Percentiles rank a stretch among this genome's conserved stretches.
Conservation (phyloP, 2,113 vertebrate species). For the Pavo muticus region DNA sequence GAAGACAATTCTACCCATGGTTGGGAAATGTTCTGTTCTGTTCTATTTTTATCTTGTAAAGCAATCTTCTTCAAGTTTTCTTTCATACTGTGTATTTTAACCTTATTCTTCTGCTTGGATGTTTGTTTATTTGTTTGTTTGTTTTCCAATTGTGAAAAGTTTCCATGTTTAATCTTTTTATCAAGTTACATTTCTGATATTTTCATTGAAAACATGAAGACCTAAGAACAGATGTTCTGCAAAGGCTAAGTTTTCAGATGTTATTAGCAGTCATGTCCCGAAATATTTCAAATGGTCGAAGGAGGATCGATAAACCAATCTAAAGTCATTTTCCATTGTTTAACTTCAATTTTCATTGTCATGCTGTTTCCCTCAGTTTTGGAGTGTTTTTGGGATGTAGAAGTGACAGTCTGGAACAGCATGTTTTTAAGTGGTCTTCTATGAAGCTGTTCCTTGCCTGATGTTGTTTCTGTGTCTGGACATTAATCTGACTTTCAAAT, state of each 20-base stretch:
- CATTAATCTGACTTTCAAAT: neutral
- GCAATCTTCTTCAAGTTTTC: neutral
- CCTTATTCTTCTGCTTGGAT: neutral
- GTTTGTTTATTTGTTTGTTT: neutral
- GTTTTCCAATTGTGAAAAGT: neutral
- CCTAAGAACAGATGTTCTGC: neutral
- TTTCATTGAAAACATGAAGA: neutral
- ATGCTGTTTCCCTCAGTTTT: neutral
- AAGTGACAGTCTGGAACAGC: neutral
- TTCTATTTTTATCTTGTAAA: neutral
- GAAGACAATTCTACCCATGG: neutral
- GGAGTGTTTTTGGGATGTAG: neutral
- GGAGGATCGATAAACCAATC: neutral
- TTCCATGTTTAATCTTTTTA: neutral
- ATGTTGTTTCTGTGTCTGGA: neutral
- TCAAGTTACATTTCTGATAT: neutral
- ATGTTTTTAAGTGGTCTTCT: neutral
- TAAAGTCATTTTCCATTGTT: neutral
- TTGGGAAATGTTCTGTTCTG: neutral
- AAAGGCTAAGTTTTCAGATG: neutral
- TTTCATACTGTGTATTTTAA: neutral
- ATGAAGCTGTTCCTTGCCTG: neutral
- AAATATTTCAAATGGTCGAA: neutral
- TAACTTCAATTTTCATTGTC: neutral
- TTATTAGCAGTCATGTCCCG: neutral